Conservation (phyloP, 2,113 vertebrate species). For the Anseranas semipalmata region DNA sequence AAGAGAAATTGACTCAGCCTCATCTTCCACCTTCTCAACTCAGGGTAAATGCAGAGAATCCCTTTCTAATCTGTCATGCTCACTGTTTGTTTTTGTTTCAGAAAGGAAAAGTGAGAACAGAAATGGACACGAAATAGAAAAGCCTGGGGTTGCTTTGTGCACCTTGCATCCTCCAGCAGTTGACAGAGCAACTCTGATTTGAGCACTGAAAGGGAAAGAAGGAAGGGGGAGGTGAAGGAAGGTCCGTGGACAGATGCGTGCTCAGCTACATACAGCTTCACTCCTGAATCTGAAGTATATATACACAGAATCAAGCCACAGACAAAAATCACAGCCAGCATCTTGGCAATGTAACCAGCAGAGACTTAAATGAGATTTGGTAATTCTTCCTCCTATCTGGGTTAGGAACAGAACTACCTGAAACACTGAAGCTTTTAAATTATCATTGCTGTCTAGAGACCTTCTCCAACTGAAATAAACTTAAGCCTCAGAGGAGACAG, state of each 20-base stretch:
- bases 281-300: background rate
- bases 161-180: background rate
- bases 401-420: background rate
- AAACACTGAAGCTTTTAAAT: background rate
- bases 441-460: background rate
- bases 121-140: background rate
- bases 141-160: background rate
- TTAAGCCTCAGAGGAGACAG: background rate
- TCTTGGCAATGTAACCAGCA: background rate
- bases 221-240: background rate
- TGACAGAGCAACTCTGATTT: background rate
- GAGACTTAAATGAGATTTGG: background rate
- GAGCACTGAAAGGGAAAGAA: background rate
- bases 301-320: background rate
- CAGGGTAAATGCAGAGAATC: background rate
- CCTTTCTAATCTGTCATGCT: background rate
- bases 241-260: background rate
- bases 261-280: rapidly evolving
- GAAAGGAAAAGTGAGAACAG: background rate
- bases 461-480: background rate
- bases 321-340: background rate
- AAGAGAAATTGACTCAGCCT: background rate
- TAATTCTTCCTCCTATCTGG: background rate
- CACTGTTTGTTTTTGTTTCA: constrained; percentile 18
- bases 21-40: background rate